These are phyloP conservation scores for Neogobius melanostomus DNA, from an alignment of 2,113 vertebrate genomes.

Conservation along the genomic window DNA sequence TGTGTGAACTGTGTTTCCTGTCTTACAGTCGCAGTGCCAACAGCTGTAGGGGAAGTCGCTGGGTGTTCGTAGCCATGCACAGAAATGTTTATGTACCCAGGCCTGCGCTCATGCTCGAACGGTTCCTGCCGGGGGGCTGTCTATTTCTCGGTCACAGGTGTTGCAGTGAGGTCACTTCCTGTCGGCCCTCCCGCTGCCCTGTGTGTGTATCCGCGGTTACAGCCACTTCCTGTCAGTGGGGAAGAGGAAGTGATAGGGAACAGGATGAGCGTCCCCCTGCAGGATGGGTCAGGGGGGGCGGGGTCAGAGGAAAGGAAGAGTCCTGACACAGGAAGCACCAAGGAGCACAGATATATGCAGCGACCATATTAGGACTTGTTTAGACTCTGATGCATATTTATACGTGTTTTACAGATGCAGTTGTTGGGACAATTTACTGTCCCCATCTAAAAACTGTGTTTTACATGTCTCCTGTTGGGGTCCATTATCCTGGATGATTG, in stretches of 20 bases:
- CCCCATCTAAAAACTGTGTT: too few species aligned
- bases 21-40: slow-evolving; percentile 61
- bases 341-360: slow-evolving; percentile 31
- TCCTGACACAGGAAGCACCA: slow-evolving; percentile 58
- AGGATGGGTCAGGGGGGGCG: slow-evolving; percentile 56
- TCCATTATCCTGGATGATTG: too few species aligned
- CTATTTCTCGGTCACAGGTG: slow-evolving; percentile 77
- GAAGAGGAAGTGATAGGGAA: slow-evolving; percentile 76
- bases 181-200: slow-evolving; percentile 33
- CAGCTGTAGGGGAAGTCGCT: slow-evolving; percentile 73
- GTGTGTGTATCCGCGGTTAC: slow-evolving; percentile 53
- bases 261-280: slow-evolving; percentile 74
- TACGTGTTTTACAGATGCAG: neutral
- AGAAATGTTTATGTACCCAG: slow-evolving; percentile 28
- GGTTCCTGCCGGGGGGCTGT: slow-evolving; percentile 46
- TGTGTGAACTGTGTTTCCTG: slow-evolving; percentile 60
- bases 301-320: slow-evolving; percentile 45
- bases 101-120: slow-evolving; percentile 1
- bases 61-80: slow-evolving; percentile 39
- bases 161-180: slow-evolving; percentile 79
- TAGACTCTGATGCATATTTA: neutral
- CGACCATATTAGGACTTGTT: slow-evolving; percentile 31
- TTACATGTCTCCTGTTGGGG: too few species aligned
- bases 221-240: slow-evolving; percentile 71
- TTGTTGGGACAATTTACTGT: neutral